Conservation (phyloP, 37 sponge, comb jelly and placozoan genomes). For the Hormiphora californensis region DNA sequence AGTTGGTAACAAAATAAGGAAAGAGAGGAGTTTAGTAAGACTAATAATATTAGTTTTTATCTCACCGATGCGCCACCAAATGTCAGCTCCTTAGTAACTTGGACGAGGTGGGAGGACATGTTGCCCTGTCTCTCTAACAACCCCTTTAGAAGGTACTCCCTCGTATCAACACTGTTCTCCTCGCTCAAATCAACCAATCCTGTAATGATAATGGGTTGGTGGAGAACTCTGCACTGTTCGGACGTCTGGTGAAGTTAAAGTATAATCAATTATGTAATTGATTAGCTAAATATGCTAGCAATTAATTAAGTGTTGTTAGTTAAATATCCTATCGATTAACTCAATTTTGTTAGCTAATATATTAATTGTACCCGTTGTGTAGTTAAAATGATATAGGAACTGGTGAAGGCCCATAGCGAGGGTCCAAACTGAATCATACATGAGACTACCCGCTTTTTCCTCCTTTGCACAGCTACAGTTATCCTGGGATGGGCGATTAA, state of each 20-base stretch:
- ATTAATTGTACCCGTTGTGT: neutral
- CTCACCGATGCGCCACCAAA: conserved; percentile 42
- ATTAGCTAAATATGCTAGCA: too few species aligned
- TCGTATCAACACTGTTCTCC: too few species aligned
- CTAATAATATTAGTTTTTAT: neutral
- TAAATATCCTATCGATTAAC: too few species aligned
- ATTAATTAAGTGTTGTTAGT: too few species aligned
- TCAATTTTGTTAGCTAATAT: neutral
- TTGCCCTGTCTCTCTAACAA: neutral
- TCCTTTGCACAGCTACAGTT: too few species aligned
- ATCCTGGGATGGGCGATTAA: too few species aligned
- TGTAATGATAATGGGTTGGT: too few species aligned
- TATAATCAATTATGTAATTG: too few species aligned
- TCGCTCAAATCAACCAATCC: too few species aligned
- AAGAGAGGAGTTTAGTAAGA: neutral
- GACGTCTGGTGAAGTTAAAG: too few species aligned
- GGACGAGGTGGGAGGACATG: neutral
- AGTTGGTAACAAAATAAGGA: too few species aligned
- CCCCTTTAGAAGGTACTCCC: neutral
- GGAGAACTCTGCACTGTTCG: too few species aligned
- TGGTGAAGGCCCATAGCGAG: conserved; percentile 38
- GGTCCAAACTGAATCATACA: conserved; percentile 50
- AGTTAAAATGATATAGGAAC: conserved; percentile 8
- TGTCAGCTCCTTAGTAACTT: neutral
- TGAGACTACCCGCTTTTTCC: conserved; percentile 30